phyloP scores from a whole-genome alignment of 2,113 vertebrate genomes.

The Rhinoptilus africanus region DNA sequence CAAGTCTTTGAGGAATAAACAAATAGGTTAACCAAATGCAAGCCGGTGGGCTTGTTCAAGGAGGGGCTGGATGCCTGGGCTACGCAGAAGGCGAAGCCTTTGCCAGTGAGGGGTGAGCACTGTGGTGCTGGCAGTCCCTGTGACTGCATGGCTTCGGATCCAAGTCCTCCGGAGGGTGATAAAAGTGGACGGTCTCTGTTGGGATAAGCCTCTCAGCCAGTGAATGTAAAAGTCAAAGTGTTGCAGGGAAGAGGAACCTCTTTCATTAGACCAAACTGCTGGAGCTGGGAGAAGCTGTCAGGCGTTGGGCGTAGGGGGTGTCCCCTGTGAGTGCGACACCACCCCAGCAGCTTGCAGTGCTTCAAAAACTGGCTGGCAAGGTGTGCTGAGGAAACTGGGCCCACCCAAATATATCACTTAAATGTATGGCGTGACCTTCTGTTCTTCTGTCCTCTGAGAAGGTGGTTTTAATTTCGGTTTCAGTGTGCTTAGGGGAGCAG shows the following conservation, averaged over 20 bases:
- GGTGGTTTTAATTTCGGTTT: accelerated
- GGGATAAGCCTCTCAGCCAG: not conserved
- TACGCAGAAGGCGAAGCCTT: not conserved
- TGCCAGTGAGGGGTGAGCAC: not conserved
- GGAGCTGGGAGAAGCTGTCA: not conserved
- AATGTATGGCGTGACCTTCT: not conserved
- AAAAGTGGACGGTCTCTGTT: not conserved
- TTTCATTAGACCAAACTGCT: not conserved
- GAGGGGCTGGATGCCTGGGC: not conserved
- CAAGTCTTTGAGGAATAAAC: not conserved
- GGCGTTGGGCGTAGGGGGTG: not conserved
- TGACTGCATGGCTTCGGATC: accelerated
- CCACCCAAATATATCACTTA: accelerated
- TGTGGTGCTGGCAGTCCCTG: not conserved
- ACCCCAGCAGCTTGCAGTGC: not conserved
- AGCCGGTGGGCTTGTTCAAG: not conserved
- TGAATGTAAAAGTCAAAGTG: not conserved
- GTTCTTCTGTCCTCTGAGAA: not conserved
- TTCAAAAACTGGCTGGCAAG: not conserved
- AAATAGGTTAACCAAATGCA: not conserved
- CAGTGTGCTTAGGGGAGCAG: not conserved
- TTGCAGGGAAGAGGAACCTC: not conserved
- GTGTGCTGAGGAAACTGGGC: accelerated
- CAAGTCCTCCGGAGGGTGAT: not conserved
- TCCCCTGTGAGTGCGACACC: not conserved